phyloP scores from a whole-genome alignment of 2,113 vertebrate genomes.

The Furnarius figulus region DNA sequence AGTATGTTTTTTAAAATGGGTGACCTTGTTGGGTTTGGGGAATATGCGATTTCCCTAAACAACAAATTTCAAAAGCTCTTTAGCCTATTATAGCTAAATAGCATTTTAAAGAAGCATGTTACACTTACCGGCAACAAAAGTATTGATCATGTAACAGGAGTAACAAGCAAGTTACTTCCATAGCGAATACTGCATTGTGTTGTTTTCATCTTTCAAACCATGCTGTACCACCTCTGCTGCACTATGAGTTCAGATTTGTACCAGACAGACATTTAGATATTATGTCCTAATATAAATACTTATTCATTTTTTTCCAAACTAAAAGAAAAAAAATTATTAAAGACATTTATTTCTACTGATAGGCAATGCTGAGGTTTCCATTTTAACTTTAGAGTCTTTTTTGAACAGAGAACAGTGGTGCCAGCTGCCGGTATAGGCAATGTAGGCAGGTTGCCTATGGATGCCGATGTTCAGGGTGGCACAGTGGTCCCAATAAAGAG shows the following conservation, averaged over 20 bases:
- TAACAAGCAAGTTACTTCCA: slow-evolving; percentile 17
- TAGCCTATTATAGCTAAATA: slow-evolving; percentile 27
- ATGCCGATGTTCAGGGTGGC: neutral
- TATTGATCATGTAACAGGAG: slow-evolving; percentile 20
- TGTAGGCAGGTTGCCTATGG: neutral
- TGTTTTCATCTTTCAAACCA: neutral
- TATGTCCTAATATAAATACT: neutral
- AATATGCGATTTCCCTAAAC: slow-evolving; percentile 1
- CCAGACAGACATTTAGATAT: neutral
- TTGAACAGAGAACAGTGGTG: neutral
- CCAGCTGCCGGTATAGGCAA: neutral
- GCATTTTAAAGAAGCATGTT: slow-evolving; percentile 47
- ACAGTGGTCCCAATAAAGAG: neutral
- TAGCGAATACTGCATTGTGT: neutral
- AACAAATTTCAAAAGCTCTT: slow-evolving; percentile 45
- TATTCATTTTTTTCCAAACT: neutral
- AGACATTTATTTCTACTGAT: neutral
- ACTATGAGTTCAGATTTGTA: neutral
- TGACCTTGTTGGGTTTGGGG: neutral
- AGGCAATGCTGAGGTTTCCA: neutral
- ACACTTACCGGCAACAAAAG: slow-evolving; percentile 23
- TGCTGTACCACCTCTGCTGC: neutral
- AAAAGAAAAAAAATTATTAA: neutral
- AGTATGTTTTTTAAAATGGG: neutral
- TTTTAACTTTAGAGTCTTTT: neutral